These are phyloP conservation scores for Ctena decussata DNA, from an alignment of 2,888 invertebrate genomes.

Conservation along the genomic window DNA sequence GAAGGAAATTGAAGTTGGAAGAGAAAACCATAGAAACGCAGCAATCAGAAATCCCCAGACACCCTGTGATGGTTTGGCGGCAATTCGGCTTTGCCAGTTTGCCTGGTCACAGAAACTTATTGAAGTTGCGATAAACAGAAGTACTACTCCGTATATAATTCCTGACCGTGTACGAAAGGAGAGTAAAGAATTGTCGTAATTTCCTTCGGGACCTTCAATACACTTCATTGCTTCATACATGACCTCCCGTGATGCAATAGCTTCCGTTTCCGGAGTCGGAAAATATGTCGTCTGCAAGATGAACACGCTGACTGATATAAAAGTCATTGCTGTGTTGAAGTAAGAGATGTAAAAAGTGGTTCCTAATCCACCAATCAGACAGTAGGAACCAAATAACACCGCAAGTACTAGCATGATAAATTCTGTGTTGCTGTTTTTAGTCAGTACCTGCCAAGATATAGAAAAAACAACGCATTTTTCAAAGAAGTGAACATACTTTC, in stretches of 20 bases:
- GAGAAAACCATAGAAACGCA: constrained; percentile 81
- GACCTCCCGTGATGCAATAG: constrained; percentile 60
- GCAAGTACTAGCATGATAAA: constrained; percentile 79
- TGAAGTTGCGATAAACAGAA: constrained; percentile 70
- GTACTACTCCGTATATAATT: constrained; percentile 74
- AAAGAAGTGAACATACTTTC: background rate
- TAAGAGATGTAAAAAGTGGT: constrained; percentile 85
- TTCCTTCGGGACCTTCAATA: constrained; percentile 72
- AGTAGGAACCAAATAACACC: constrained; percentile 79
- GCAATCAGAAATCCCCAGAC: constrained; percentile 83
- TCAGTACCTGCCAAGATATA: constrained; percentile 35
- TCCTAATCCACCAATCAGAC: constrained; percentile 80
- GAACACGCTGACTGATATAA: constrained; percentile 75
- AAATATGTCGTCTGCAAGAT: constrained; percentile 70
- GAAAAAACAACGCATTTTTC: background rate
- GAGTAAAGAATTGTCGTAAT: constrained; percentile 71
- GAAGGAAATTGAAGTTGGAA: constrained; percentile 80
- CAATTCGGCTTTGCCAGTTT: constrained; percentile 84
- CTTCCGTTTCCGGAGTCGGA: constrained; percentile 34
- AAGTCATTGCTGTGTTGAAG: constrained; percentile 80
- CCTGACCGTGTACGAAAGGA: constrained; percentile 76
- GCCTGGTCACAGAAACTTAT: constrained; percentile 80
- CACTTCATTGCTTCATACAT: constrained; percentile 72
- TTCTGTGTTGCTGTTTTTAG: constrained; percentile 77
- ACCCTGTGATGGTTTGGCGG: constrained; percentile 82